Base-by-base conservation (phyloP, 2,888 invertebrate genomes). In the Campopleginae sp. region DNA sequence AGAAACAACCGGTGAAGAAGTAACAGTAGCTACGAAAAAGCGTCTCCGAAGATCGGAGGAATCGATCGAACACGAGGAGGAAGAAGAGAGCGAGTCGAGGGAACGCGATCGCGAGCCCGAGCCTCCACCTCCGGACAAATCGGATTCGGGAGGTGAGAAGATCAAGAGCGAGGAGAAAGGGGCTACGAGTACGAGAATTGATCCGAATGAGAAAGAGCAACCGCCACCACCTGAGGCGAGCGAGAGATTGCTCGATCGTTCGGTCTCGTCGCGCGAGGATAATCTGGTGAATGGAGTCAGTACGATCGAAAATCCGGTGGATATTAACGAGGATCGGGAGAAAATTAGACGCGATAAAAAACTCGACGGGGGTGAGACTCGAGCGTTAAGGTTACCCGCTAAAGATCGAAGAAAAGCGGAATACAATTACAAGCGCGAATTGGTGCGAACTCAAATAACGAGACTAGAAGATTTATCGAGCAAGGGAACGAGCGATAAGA, bases 101-200 rank as follows among this genome's bases (percentile, higher is more conserved):
- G 93, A 93, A 76, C 88, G 93, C 4, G 93, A 93, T 85, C 89
- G 93, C 63, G 93, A 93, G 86, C 93, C 93, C 33, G 93, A 93
- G 72, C 93, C 93, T 44, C 92, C 92, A 84, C 87, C 88, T 79
- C 87, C 89, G 63, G 89, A 90, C 79, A 90, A 90, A 84, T 87
- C 89, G 72, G 91, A 92, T 63, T 84, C 90, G 17, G 90, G 91
- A 68, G 90, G 89, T 80, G 65, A 54, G 44, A 51, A 12, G 23
- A 61, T 27, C 5, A n/a, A 19, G 44, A 27, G 14, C 27, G 27
- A 27, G 14, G 58, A 38, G 58, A 58, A 27, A n/a, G 17, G 10
- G 7, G 3, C 46, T 19, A 38, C 54, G 44, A 23, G n/a, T n/a
- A n/a, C 42, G n/a, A 80, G 33, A 63, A 61, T 74, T 68, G 66